Evolutionary conservation across 2,797 vertebrate genomes (phyloP).

Genomic region (Sternotherus odoratus): DNA sequence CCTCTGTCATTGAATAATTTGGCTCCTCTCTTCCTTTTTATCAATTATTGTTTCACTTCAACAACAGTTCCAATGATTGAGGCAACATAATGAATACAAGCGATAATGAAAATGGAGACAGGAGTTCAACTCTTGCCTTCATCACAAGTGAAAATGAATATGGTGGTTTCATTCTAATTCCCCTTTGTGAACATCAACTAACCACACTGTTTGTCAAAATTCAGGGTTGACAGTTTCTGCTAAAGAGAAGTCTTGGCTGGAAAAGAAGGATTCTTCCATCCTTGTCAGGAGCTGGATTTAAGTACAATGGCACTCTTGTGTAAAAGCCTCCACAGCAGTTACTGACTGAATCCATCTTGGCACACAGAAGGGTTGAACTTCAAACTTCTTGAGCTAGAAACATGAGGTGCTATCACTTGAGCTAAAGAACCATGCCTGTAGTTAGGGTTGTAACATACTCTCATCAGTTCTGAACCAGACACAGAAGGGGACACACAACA

Average conservation of each 20-base stretch:
- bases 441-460: background rate
- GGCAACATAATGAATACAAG: background rate
- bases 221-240: background rate
- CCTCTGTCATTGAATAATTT: background rate
- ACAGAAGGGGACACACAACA: background rate
- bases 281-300: background rate
- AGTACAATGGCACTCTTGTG: background rate
- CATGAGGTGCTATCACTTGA: background rate
- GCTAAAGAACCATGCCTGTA: background rate
- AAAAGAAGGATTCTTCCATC: background rate
- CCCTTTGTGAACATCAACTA: background rate
- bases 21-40: background rate
- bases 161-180: background rate
- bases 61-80: background rate
- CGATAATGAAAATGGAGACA: background rate
- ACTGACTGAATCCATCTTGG: accelerated
- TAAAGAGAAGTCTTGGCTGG: background rate
- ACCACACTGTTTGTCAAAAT: background rate
- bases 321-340: background rate
- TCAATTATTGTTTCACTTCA: background rate
- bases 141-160: background rate
- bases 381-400: accelerated
- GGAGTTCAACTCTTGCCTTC: background rate
- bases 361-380: background rate
- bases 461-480: background rate